Percentiles rank a stretch among this genome's conserved stretches.
These are phyloP conservation scores for Taeniopygia guttata DNA, from an alignment of 2,797 vertebrate genomes.

Conservation along the genomic window DNA sequence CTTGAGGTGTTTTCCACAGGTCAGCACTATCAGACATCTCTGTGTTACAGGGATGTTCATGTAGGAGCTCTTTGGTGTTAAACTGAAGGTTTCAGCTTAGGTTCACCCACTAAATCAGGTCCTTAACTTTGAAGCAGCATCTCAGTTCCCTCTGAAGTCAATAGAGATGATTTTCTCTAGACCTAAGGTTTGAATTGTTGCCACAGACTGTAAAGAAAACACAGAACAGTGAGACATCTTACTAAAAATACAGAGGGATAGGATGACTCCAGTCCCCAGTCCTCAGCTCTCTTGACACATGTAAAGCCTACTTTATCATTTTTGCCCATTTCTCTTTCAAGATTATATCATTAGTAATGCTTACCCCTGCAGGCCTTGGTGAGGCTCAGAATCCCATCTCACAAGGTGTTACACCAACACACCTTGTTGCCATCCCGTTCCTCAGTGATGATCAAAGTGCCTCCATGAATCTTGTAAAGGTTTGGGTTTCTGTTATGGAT, in stretches of 20 bases:
- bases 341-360: neutral
- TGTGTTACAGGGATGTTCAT: neutral
- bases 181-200: neutral
- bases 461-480: neutral
- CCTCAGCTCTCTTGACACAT: neutral
- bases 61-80: neutral
- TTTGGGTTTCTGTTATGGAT: neutral
- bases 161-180: neutral
- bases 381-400: neutral
- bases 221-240: neutral
- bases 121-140: neutral
- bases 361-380: neutral
- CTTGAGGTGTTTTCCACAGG: neutral
- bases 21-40: neutral
- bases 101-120: neutral
- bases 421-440: neutral
- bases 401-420: neutral
- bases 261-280: neutral
- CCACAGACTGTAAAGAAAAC: neutral
- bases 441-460: accelerated
- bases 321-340: neutral
- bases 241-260: neutral
- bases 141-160: neutral
- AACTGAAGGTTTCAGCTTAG: neutral
- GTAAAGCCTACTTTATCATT: neutral